These are phyloP conservation scores for Todus mexicanus DNA, from an alignment of 2,797 vertebrate species.

Conservation along the genomic window DNA sequence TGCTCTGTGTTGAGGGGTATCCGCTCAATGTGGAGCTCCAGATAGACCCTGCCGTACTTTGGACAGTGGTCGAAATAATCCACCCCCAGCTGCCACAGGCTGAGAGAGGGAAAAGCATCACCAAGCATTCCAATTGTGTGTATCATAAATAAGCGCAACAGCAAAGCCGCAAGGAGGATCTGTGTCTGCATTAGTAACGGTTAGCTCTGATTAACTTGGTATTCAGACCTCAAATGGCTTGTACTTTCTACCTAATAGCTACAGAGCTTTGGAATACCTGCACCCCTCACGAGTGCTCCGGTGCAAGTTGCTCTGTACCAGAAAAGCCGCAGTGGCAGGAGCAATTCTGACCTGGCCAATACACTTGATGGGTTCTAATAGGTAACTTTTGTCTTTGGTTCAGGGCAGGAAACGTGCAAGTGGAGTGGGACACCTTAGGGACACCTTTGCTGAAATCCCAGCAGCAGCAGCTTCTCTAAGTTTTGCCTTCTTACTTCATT, in stretches of 20 bases:
- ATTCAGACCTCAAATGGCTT: neutral
- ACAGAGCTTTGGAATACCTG: neutral
- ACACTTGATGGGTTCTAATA: neutral
- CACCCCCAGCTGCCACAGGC: conserved; percentile 94
- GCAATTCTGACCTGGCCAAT: neutral
- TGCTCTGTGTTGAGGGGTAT: conserved; percentile 90
- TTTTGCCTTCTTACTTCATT: neutral
- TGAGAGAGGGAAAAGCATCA: conserved; percentile 37
- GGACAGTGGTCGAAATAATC: conserved; percentile 96
- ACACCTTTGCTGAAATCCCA: neutral
- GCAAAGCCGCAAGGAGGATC: neutral
- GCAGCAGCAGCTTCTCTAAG: neutral
- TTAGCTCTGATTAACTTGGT: neutral
- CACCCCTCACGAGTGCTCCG: neutral
- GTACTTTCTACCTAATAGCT: too few relatives aligned
- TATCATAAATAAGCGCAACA: neutral
- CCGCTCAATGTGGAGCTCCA: conserved; percentile 93
- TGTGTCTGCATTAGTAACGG: neutral
- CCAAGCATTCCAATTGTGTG: neutral
- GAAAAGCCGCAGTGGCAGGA: neutral
- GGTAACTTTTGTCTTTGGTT: neutral
- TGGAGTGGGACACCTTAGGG: neutral
- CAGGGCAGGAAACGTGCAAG: neutral
- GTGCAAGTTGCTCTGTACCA: neutral
- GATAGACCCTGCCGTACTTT: conserved; percentile 85